phyloP scores from a whole-genome alignment of 2,797 vertebrate species.

The Agapornis canus region DNA sequence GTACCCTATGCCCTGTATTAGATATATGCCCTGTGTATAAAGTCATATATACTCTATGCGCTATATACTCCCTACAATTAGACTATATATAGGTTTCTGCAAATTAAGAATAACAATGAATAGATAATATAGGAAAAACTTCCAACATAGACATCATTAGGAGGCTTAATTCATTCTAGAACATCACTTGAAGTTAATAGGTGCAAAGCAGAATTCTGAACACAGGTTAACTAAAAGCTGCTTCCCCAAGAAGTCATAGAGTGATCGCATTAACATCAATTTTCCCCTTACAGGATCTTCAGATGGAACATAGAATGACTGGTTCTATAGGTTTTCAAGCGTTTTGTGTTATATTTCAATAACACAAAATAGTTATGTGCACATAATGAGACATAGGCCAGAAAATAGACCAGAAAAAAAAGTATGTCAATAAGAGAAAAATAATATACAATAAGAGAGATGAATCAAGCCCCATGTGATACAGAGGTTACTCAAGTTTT shows the following conservation, averaged over 20 bases:
- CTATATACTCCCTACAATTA: background rate
- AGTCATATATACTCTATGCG: background rate
- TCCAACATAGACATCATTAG: background rate
- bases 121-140: background rate
- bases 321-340: background rate
- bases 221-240: background rate
- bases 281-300: background rate
- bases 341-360: background rate
- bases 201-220: background rate
- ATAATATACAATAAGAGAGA: background rate
- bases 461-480: background rate
- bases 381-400: background rate
- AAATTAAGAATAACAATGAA: background rate
- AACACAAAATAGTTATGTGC: accelerated
- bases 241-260: background rate
- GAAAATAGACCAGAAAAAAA: background rate
- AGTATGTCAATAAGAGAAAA: background rate
- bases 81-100: background rate
- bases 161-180: background rate
- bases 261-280: background rate
- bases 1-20: background rate
- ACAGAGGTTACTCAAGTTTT: background rate
- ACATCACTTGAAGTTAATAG: background rate
- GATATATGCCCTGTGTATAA: background rate
- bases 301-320: background rate